Base-by-base conservation (phyloP, 2,113 vertebrate species). In the Martes martes region DNA sequence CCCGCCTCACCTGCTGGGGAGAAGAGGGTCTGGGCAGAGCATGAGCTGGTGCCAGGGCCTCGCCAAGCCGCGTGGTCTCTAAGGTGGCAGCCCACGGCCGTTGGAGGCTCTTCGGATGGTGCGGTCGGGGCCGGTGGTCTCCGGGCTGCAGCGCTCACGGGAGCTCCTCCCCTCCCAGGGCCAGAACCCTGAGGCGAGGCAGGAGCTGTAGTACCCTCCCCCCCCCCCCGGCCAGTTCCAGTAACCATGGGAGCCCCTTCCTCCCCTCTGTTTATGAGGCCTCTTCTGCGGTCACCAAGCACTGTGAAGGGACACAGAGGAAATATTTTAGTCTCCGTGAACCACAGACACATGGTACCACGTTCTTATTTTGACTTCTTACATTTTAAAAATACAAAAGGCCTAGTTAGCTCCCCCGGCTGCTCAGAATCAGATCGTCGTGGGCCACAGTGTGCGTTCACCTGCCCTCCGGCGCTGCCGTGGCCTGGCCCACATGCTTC, bases 61-160 rank as follows among this genome's bases (percentile, higher is more conserved):
- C 26, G 33, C 55, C 67, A 21, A 9, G 55, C 69, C 26, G 0
- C 2, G 8, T 3, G 42, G 24, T 5, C 11, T 16, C 18, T 0
- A 7, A 39, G 45, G n/a, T 4, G 11, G 42, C 42, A 76, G 31
- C 11, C 42, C n/a, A 16, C 14, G 3, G 21, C 52, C 0, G 1
- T 19, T 52, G 1, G 57, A 57, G 45, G 24, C 9, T 69, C 28
- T 23, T 45, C 19, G 1, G 31, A 36, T 3, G 3, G 24, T 6
- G 2, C 4, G 15, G 24, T 18, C 11, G 11, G 0, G n/a, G 36
- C 73, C 4, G 1, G 42, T 11, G 33, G 39, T 14, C 31, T 84
- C 59, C 26, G 73, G 36, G 67, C n/a, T 26, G 19, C 26, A 5
- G 71, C 8, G 2, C 31, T 76, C 19, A 1, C 2, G 11, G 69